Percentiles rank a stretch among this genome's conserved stretches.
Conservation (phyloP, 2,888 invertebrate genomes). For the Acleris emargana region DNA sequence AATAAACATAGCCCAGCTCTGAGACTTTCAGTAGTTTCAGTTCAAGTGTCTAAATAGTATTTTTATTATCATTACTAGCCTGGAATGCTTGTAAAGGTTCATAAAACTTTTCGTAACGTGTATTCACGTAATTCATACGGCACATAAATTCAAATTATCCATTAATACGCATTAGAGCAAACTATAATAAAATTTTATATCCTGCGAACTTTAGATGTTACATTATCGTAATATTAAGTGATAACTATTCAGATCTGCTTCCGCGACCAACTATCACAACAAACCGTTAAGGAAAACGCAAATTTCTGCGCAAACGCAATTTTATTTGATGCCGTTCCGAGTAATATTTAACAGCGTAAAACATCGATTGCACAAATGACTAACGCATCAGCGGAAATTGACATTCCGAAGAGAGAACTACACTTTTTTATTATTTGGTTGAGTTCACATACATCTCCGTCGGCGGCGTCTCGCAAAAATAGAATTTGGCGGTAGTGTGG, state of each 20-base stretch:
- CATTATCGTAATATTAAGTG: constrained; percentile 5
- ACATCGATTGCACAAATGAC: not conserved
- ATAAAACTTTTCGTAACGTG: constrained; percentile 67
- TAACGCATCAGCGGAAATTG: constrained; percentile 40
- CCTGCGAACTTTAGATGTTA: constrained; percentile 12
- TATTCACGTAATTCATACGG: constrained; percentile 53
- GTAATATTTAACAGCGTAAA: too few relatives aligned
- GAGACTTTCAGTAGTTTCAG: constrained; percentile 24
- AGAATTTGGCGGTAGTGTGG: constrained; percentile 79
- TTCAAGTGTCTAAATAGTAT: constrained; percentile 32
- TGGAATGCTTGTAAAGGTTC: constrained; percentile 32
- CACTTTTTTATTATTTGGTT: constrained; percentile 69
- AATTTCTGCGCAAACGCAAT: too few relatives aligned
- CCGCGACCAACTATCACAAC: too few relatives aligned
- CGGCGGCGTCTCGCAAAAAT: constrained; percentile 82
- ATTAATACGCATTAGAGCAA: constrained; percentile 58
- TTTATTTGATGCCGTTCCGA: too few relatives aligned
- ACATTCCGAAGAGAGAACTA: constrained; percentile 42
- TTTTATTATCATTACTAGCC: constrained; percentile 30
- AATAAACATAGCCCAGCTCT: constrained; percentile 14
- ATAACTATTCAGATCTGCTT: not conserved
- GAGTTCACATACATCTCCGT: constrained; percentile 71
- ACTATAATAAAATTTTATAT: constrained; percentile 14
- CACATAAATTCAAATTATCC: constrained; percentile 63
- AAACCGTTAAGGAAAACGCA: not conserved